Conservation (phyloP, 1,140 invertebrate species). For the Helicoverpa zea region DNA sequence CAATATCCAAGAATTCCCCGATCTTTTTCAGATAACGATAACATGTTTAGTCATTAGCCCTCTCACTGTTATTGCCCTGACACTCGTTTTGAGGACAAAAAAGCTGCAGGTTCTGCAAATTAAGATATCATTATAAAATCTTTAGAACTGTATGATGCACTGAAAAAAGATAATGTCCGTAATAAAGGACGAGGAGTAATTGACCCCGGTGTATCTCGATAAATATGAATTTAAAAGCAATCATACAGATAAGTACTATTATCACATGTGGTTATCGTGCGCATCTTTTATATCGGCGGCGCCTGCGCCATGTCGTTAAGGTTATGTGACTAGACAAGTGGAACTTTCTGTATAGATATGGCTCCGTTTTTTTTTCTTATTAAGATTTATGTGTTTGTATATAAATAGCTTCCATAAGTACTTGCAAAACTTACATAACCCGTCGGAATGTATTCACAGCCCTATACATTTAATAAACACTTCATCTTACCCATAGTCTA, state of each 20-base stretch:
- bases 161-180: constrained; percentile 56
- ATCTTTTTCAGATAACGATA: constrained; percentile 16
- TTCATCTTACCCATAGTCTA: not conserved
- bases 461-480: not conserved
- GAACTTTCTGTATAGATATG: not conserved
- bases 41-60: constrained; percentile 48
- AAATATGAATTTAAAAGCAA: constrained; percentile 41
- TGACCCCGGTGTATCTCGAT: constrained; percentile 31
- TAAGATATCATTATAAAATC: constrained; percentile 55
- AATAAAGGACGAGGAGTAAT: constrained; percentile 53
- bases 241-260: constrained; percentile 31
- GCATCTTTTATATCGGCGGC: constrained; percentile 36
- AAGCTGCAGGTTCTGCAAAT: constrained; percentile 53
- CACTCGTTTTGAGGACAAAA: constrained; percentile 49
- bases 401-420: not conserved
- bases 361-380: not conserved
- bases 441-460: not conserved
- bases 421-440: no score
- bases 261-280: constrained; percentile 27
- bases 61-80: constrained; percentile 51
- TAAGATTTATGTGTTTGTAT: not conserved
- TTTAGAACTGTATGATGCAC: constrained; percentile 55
- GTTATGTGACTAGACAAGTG: not conserved
- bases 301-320: not conserved
- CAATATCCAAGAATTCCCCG: constrained; percentile 1